Evolutionary conservation across 2,888 invertebrate species (phyloP), one percentile per base, ranked within the genome.

Genomic region (Macaria notata): DNA sequence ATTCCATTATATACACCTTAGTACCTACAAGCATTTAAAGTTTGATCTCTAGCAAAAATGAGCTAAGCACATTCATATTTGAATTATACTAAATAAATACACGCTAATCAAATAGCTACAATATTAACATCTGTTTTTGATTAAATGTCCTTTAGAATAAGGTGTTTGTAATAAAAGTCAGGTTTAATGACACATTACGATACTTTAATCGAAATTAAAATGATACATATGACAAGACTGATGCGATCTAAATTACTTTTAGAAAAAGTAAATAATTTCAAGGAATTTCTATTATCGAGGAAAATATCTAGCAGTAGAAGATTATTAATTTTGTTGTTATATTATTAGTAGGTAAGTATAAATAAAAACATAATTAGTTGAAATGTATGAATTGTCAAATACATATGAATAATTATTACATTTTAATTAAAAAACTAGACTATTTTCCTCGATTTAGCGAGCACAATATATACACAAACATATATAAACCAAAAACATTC

Each of bases 121-220:
- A n/a, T n/a, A n/a, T n/a, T 19, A 19, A 2, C 1, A 19, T 19
- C 19, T 19, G 19, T 19, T 19, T 19, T 19, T 19, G 19, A 19
- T 19, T 19, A 19, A 19, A 19, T 19, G 19, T 19, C 19, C 19
- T 19, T 19, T 19, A 19, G 19, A 19, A 19, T 19, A 19, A 19
- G 19, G 19, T 19, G 19, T 19, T 19, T 19, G 19, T 43, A 53
- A 54, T 49, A 44, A 59, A 59, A 59, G n/a, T 31, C 39, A 4
- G 6, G 30, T 31, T 33, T 55, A 59, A 47, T 57, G 59, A 57
- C 31, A 56, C 46, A 56, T 46, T 42, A 57, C 52, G 47, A 51
- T 63, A 57, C 46, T 64, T 62, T 58, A 62, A 59, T 65, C 62
- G 50, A 42, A 62, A 59, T 43, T 47, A 36, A 62, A 38, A 31